Evolutionary conservation across 2,888 invertebrate genomes (phyloP).

Genomic region (Cordilura impudica): DNA sequence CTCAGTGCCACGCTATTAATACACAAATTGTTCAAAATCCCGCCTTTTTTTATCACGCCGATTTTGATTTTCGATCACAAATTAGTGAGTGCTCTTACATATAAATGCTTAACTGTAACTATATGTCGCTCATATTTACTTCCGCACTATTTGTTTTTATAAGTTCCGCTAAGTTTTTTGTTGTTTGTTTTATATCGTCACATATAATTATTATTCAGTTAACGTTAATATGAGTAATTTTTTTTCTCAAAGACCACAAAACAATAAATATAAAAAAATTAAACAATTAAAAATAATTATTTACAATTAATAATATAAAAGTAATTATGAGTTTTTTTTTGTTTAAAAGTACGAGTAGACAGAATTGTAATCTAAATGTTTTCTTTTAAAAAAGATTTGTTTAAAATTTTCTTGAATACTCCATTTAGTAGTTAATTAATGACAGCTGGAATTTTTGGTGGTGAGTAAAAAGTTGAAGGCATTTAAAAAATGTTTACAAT

Average conservation of each 20-base stretch:
- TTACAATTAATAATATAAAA: not conserved
- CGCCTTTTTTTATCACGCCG: too few species aligned
- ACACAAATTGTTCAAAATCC: too few species aligned
- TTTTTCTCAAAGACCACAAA: not conserved
- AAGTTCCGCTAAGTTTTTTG: slow-evolving; percentile 3
- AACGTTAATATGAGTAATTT: slow-evolving; percentile 9
- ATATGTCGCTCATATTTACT: slow-evolving; percentile 6
- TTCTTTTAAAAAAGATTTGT: not conserved
- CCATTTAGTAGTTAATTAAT: not conserved
- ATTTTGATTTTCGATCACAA: not conserved
- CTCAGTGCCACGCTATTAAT: too few species aligned
- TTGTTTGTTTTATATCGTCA: not conserved
- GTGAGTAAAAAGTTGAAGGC: too few species aligned
- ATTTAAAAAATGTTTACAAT: too few species aligned
- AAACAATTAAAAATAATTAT: not conserved
- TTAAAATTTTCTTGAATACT: not conserved
- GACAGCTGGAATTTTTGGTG: not conserved
- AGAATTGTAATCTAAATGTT: too few species aligned
- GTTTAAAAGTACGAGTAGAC: too few species aligned
- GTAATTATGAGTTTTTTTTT: not conserved
- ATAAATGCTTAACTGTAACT: not conserved
- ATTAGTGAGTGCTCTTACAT: slow-evolving; percentile 20
- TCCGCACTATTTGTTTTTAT: slow-evolving; percentile 20
- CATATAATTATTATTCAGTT: slow-evolving; percentile 41
- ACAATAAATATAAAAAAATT: too few species aligned